Evolutionary conservation across 1,140 invertebrate species (phyloP), one percentile per base, ranked within the genome.

Genomic region (Ruditapes philippinarum): DNA sequence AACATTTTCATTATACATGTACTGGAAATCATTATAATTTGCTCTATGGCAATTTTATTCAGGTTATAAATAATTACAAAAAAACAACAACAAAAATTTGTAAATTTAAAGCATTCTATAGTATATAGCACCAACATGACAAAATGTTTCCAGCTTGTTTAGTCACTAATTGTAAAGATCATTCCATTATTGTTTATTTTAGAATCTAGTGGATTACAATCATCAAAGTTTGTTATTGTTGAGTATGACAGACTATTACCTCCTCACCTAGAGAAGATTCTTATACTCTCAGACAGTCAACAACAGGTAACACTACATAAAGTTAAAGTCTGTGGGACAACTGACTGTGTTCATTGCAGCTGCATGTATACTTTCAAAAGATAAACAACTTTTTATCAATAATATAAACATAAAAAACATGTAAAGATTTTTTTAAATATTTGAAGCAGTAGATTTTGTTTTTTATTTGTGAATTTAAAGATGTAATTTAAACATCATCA

Each of bases 231-330:
- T 25, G 36, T 81, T 38, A 28, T 40, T 62, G 22, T 81, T 12
- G 79, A 81, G 25, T 81, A 81, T 81, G 83, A 86, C 25, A 25
- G 70, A n/a, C 31, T 86, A 25, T 38, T 86, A 28, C 83, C 83
- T 1, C 49, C 22, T 3, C 70, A 76, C 17, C 25, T 76, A 12
- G 83, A 86, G 65, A 74, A 86, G 42, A 38, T 38, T 65, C 36
- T 81, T 0, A 65, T 81, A 12, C 42, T 54, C 28, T 54, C 74
- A 33, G 74, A 78, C 22, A 49, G 54, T 36, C 25, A 33, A 31
- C 45, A 78, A 28, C 33, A 70, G 65, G 65, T 70, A 70, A 1
- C 11, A n/a, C n/a, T n/a, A n/a, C n/a, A n/a, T n/a, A n/a, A n/a
- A n/a, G n/a, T n/a, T n/a, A n/a, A n/a, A n/a, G n/a, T n/a, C n/a